Evolutionary conservation across 1,140 invertebrate genomes (phyloP).

Genomic region (Cherax destructor): DNA sequence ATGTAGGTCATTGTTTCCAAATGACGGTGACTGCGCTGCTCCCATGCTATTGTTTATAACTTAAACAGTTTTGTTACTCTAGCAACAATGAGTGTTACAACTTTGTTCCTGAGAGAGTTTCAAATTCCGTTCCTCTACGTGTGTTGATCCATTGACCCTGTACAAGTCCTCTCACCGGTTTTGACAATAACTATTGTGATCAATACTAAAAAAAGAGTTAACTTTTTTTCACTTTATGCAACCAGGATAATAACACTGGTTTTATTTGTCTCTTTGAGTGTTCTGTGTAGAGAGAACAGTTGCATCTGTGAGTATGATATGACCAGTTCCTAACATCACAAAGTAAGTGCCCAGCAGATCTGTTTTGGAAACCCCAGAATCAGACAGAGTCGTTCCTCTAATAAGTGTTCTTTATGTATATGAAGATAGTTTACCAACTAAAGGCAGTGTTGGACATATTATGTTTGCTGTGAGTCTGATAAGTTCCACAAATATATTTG

Average conservation of each 20-base stretch:
- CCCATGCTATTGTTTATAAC: not conserved
- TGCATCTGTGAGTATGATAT: constrained; percentile 67
- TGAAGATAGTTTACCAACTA: constrained; percentile 54
- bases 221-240: constrained; percentile 34
- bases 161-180: constrained; percentile 27
- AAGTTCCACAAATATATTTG: constrained; percentile 56
- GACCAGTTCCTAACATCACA: constrained; percentile 69
- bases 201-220: constrained; percentile 21
- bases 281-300: constrained; percentile 66
- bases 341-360: constrained; percentile 67
- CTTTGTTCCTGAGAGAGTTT: constrained; percentile 23
- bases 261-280: constrained; percentile 58
- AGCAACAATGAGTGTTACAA: constrained; percentile 24
- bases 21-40: constrained; percentile 18
- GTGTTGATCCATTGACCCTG: constrained; percentile 19
- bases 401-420: constrained; percentile 58
- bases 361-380: constrained; percentile 65
- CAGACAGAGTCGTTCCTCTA: constrained; percentile 57
- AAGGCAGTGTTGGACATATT: constrained; percentile 56
- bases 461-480: constrained; percentile 61
- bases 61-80: constrained; percentile 18
- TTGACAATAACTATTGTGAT: constrained; percentile 55
- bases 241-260: constrained; percentile 50
- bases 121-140: constrained; percentile 8
- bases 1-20: not conserved